A percentile compares a stretch with the other conserved stretches of the same genome.
These are phyloP conservation scores for Euwallacea similis DNA, from an alignment of 1,140 invertebrate species.

Conservation along the genomic window DNA sequence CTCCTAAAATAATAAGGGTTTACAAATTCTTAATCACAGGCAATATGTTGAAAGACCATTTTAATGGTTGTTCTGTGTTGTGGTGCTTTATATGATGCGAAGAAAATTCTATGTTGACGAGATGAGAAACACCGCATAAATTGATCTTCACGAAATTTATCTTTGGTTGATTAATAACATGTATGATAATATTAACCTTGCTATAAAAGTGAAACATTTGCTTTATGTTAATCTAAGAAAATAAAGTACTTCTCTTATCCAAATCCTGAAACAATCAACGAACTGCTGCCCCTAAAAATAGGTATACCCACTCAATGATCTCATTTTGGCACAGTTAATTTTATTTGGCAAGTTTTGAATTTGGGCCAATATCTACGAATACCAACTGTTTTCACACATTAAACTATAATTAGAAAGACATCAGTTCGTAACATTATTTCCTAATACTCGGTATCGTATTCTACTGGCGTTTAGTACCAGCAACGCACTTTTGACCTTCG, in stretches of 20 bases:
- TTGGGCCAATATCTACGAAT: no score
- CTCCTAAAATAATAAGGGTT: slow-evolving; percentile 28
- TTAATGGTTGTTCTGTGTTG: slow-evolving; percentile 11
- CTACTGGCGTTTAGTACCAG: no score
- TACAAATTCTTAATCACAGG: slow-evolving; percentile 26
- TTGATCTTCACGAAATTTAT: not conserved
- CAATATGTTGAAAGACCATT: slow-evolving; percentile 23
- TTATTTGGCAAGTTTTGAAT: no score
- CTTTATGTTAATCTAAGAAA: not conserved
- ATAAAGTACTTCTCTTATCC: not conserved
- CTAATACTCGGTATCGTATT: no score
- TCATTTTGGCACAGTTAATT: no score
- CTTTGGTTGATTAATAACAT: not conserved
- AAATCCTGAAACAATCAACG: no score
- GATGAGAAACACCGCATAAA: not conserved
- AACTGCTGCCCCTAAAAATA: no score
- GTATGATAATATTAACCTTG: not conserved
- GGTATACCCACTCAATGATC: no score
- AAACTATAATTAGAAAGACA: no score
- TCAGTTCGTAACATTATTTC: no score
- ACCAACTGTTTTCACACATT: no score
- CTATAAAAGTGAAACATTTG: not conserved
- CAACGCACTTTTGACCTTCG: no score
- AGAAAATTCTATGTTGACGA: not conserved
- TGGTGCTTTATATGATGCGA: not conserved